These are phyloP conservation scores for Alviniconcha marisindica DNA, from an alignment of 1,140 invertebrate species.

Conservation along the genomic window DNA sequence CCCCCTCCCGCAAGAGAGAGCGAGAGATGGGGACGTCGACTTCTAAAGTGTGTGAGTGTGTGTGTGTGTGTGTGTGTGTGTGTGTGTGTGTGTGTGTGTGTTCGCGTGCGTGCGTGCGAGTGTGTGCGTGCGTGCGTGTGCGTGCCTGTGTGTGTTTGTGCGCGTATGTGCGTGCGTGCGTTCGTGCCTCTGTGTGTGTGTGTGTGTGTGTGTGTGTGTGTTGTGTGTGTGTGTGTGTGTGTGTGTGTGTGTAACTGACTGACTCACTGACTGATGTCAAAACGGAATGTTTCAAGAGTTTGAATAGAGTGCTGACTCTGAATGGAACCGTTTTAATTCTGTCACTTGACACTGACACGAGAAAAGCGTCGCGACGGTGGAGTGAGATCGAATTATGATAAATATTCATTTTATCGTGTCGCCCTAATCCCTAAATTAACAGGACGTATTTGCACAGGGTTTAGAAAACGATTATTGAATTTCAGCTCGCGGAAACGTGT, in stretches of 20 bases:
- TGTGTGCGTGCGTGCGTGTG: neutral
- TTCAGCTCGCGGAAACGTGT: neutral
- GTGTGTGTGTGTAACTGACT: neutral
- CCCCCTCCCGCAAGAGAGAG: too few species aligned
- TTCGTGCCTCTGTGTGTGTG: neutral
- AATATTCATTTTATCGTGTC: neutral
- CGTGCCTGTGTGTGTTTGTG: neutral
- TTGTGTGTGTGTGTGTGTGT: neutral
- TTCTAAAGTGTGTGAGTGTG: conserved; percentile 1
- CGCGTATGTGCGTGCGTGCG: neutral
- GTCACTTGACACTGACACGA: too few species aligned
- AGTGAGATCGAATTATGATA: neutral
- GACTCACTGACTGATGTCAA: too few species aligned
- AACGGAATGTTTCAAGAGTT: too few species aligned
- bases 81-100: conserved; percentile 7
- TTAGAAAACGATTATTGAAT: conserved; percentile 7
- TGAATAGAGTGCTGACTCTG: too few species aligned
- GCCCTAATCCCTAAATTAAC: neutral
- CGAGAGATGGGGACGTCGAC: too few species aligned
- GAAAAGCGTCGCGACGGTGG: too few species aligned
- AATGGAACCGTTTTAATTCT: too few species aligned
- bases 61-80: conserved; percentile 8
- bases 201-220: conserved; percentile 1
- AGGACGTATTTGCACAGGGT: neutral
- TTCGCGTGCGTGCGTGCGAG: neutral